These are phyloP conservation scores for Eupithecia abbreviata DNA, from an alignment of 2,888 invertebrate genomes.

Conservation along the genomic window DNA sequence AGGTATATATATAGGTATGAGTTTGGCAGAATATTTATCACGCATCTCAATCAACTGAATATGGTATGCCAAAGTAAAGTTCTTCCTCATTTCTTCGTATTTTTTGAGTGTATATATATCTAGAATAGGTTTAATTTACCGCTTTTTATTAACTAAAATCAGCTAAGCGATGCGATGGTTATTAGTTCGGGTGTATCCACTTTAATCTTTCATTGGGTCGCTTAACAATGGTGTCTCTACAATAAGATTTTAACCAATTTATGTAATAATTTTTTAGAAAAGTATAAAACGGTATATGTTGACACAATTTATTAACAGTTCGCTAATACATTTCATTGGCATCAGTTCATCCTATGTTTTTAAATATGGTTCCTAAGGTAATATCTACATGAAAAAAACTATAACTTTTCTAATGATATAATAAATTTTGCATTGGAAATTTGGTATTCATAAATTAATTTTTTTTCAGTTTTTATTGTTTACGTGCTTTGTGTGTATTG, in stretches of 20 bases:
- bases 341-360: constrained; percentile 67
- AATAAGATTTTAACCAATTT: constrained; percentile 69
- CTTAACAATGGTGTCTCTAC: constrained; percentile 54
- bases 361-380: constrained; percentile 70
- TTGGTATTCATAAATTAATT: constrained; percentile 20
- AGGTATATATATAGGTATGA: not conserved
- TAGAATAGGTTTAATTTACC: not conserved
- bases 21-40: no score
- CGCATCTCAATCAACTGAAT: not conserved
- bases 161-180: not conserved
- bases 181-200: constrained; percentile 50
- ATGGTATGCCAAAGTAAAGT: not conserved
- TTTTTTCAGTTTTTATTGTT: constrained; percentile 64
- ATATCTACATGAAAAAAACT: not conserved
- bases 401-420: not conserved
- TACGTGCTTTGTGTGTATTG: constrained; percentile 59
- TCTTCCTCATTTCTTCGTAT: not conserved
- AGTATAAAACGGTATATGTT: constrained; percentile 78
- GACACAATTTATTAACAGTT: constrained; percentile 70
- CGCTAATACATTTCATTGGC: constrained; percentile 66
- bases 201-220: constrained; percentile 54
- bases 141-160: not conserved
- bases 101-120: not conserved
- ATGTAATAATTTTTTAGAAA: constrained; percentile 74
- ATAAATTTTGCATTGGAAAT: not conserved